These are phyloP conservation scores for Mercenaria mercenaria DNA, from an alignment of 1,140 invertebrate genomes.

Conservation along the genomic window DNA sequence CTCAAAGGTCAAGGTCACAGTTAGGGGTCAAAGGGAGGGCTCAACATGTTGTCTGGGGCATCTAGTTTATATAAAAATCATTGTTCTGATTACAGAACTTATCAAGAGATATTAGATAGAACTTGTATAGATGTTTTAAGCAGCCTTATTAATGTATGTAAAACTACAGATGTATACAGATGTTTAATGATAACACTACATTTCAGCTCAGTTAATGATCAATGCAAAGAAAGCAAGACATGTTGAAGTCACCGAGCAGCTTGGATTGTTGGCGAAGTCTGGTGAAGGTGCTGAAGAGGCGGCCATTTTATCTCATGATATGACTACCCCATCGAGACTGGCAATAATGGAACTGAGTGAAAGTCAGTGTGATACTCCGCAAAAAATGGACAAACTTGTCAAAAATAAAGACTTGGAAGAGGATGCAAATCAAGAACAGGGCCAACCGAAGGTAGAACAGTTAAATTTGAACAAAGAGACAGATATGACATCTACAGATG, in stretches of 20 bases:
- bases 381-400: background rate
- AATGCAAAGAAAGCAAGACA: slow-evolving; percentile 9
- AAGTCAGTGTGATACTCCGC: background rate
- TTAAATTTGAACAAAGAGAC: background rate
- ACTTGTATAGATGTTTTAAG: no score
- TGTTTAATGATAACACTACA: no score
- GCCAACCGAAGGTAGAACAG: background rate
- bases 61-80: no score
- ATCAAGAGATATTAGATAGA: no score
- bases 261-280: slow-evolving; percentile 36
- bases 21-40: no score
- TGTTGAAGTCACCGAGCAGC: slow-evolving; percentile 25
- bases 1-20: no score
- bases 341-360: slow-evolving; percentile 17
- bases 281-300: slow-evolving; percentile 22
- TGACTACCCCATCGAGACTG: background rate
- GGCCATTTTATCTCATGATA: slow-evolving; percentile 25
- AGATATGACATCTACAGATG: background rate
- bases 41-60: no score
- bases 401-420: background rate
- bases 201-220: slow-evolving; percentile 42
- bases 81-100: no score
- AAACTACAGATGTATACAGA: no score
- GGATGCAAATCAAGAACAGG: background rate
- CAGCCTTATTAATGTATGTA: no score